Percentiles rank a stretch among this genome's conserved stretches.
These are phyloP conservation scores for Neolamprologus longior DNA, from an alignment of 2,113 vertebrate species.

Conservation along the genomic window DNA sequence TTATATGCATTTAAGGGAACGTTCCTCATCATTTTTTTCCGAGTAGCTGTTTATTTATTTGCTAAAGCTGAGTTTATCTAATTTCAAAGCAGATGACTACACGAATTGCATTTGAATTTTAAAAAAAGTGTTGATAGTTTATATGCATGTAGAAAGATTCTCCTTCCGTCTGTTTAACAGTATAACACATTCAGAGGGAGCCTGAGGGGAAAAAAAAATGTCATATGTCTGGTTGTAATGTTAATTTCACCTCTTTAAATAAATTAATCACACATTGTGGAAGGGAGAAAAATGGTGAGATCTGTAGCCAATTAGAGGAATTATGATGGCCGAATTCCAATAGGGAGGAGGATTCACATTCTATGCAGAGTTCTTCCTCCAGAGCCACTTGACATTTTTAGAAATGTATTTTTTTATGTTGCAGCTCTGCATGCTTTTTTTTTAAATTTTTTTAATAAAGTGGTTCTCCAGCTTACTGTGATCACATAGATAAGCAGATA, in stretches of 20 bases:
- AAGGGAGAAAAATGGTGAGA: background rate
- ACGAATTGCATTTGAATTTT: background rate
- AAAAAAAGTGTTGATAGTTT: background rate
- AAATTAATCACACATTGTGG: background rate
- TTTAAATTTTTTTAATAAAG: accelerated
- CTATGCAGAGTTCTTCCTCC: background rate
- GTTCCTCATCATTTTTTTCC: background rate
- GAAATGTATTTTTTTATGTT: background rate
- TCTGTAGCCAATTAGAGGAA: background rate
- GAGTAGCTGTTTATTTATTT: background rate
- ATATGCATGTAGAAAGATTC: background rate
- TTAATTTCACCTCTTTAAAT: background rate
- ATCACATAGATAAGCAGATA: background rate
- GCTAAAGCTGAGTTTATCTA: background rate
- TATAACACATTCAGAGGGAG: background rate
- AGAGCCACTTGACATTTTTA: background rate
- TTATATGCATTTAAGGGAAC: background rate
- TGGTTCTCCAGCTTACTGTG: background rate
- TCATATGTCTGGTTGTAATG: background rate
- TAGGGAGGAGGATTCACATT: background rate
- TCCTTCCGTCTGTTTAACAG: conserved; percentile 9
- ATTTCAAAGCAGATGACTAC: background rate
- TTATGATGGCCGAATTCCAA: background rate
- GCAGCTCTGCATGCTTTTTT: background rate
- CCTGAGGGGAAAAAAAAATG: background rate